Evolutionary conservation across 1,140 invertebrate genomes (phyloP).

Genomic region (Dendrolimus punctatus): DNA sequence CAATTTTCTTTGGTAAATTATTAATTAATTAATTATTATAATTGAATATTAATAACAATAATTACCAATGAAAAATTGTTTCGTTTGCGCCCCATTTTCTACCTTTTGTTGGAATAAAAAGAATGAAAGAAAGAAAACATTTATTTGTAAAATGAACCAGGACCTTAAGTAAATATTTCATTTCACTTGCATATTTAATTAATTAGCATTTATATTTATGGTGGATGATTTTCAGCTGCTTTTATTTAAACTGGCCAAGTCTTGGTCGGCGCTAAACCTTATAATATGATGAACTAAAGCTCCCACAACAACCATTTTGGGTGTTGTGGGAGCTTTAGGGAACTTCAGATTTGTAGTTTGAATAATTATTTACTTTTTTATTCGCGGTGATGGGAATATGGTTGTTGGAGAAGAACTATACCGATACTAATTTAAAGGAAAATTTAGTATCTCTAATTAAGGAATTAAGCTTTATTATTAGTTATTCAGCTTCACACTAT

Average conservation of each 20-base stretch:
- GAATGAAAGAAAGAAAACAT: no score
- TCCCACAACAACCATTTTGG: no score
- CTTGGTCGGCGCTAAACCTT: conserved; percentile 98
- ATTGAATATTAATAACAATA: no score
- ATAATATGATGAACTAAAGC: no score
- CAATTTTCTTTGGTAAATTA: no score
- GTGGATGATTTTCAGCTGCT: conserved; percentile 85
- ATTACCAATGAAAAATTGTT: no score
- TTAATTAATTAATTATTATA: no score
- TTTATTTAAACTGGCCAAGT: conserved; percentile 99
- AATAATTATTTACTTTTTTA: conserved; percentile 99
- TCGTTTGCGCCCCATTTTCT: no score
- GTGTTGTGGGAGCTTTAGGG: conserved; percentile 96
- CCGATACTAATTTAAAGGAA: conserved; percentile 75
- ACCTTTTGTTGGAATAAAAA: no score
- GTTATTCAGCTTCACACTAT: conserved; percentile 67
- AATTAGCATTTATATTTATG: conserved; percentile 36
- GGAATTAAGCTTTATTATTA: conserved; percentile 58
- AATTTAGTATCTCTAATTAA: conserved; percentile 65
- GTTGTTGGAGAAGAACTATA: conserved; percentile 95
- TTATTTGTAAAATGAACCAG: no score
- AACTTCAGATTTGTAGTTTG: conserved; percentile 97
- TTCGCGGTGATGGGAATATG: conserved; percentile 99
- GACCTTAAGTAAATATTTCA: no score
- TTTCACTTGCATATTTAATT: no score